Conservation (phyloP, 2,888 invertebrate species). For the Diachrysia chrysitis region DNA sequence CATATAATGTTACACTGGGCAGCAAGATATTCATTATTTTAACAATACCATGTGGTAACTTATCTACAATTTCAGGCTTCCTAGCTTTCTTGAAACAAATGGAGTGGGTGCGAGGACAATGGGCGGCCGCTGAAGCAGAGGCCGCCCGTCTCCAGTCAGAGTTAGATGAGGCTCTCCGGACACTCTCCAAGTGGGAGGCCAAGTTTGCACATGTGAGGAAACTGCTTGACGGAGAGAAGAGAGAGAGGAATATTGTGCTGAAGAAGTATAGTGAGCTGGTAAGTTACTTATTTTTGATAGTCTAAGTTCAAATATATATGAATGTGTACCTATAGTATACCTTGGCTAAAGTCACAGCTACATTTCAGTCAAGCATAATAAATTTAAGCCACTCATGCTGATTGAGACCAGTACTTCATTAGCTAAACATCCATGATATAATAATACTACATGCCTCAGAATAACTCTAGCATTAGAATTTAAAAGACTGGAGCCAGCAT, state of each 20-base stretch:
- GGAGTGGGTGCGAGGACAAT: constrained; percentile 92
- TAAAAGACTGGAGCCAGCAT: too few relatives aligned
- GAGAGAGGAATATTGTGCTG: constrained; percentile 91
- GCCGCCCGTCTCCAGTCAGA: constrained; percentile 92
- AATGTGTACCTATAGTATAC: too few relatives aligned
- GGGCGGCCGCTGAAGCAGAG: constrained; percentile 92
- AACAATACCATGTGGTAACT: too few relatives aligned
- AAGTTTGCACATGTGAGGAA: constrained; percentile 95
- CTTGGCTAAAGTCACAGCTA: too few relatives aligned
- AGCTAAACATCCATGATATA: too few relatives aligned
- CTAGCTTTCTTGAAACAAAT: constrained; percentile 92
- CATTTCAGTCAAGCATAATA: too few relatives aligned
- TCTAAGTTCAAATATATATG: neutral
- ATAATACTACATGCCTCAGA: too few relatives aligned
- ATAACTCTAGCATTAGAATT: too few relatives aligned
- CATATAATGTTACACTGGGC: too few relatives aligned
- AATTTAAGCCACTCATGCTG: too few relatives aligned
- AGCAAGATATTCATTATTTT: too few relatives aligned
- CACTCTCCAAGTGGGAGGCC: constrained; percentile 93
- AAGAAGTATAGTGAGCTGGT: constrained; percentile 93
- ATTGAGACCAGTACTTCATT: too few relatives aligned
- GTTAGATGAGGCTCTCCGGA: constrained; percentile 92
- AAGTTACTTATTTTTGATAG: constrained; percentile 53
- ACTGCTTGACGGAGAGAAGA: constrained; percentile 94
- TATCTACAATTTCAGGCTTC: constrained; percentile 89